Evolutionary conservation across 2,888 invertebrate species (phyloP).

Genomic region (Tholera decimalis): DNA sequence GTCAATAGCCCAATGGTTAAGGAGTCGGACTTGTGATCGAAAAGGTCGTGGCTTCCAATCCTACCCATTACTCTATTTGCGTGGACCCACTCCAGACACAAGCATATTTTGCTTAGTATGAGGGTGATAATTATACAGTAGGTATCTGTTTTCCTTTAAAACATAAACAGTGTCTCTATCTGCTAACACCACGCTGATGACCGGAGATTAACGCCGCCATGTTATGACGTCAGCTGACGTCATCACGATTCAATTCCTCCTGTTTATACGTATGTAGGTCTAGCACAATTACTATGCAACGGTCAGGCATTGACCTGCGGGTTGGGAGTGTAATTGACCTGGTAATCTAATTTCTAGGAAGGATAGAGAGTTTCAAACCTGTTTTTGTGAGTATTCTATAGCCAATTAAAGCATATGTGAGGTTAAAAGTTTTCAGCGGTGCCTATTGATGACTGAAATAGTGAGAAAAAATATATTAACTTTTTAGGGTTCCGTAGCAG

Average conservation of each 20-base stretch:
- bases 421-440: no score
- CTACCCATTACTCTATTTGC: no score
- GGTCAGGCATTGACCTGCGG: slow-evolving; percentile 30
- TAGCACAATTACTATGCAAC: slow-evolving; percentile 35
- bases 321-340: slow-evolving; percentile 10
- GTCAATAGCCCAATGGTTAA: no score
- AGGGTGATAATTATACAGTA: no score
- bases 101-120: no score
- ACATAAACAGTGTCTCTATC: not conserved
- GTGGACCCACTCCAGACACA: no score
- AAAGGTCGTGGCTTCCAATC: no score
- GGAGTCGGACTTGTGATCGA: no score
- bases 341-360: slow-evolving; percentile 32
- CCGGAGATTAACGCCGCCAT: slow-evolving; percentile 67
- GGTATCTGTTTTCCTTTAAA: not conserved
- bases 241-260: slow-evolving; percentile 24
- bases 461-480: no score
- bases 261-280: slow-evolving; percentile 16
- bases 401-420: no score
- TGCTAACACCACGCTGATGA: slow-evolving; percentile 56
- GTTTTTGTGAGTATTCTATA: not conserved
- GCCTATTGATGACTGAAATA: no score
- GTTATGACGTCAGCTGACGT: slow-evolving; percentile 58
- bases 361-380: not conserved
- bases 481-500: no score